These are phyloP conservation scores for Capreolus pygargus DNA, from an alignment of 2,113 vertebrate species.

Conservation along the genomic window DNA sequence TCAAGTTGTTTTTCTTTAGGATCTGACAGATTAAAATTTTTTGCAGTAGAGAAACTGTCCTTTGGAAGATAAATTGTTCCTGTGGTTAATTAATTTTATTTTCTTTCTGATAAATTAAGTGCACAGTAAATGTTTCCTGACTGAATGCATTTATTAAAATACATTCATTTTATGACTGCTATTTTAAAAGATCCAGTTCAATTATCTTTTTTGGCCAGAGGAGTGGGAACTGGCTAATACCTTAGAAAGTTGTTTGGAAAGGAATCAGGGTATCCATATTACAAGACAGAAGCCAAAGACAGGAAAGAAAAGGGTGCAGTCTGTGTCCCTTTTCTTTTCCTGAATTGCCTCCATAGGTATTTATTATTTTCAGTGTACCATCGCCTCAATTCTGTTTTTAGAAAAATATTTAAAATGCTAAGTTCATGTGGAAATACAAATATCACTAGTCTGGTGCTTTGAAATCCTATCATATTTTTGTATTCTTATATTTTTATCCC, in stretches of 20 bases:
- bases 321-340: neutral
- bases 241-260: neutral
- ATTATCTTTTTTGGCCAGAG: neutral
- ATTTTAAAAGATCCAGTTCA: neutral
- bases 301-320: neutral
- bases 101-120: constrained; percentile 46
- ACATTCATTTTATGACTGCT: neutral
- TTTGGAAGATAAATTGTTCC: constrained; percentile 16
- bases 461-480: neutral
- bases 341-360: neutral
- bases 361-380: neutral
- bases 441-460: neutral
- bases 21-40: constrained; percentile 6
- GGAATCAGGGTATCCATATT: neutral
- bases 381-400: neutral
- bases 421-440: neutral
- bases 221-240: neutral
- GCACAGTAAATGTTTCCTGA: neutral
- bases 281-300: neutral
- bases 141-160: constrained; percentile 11
- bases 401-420: neutral
- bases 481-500: neutral
- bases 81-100: constrained; percentile 21
- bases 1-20: neutral
- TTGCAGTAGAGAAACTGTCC: neutral